These are phyloP conservation scores for Arbacia lixula DNA, from an alignment of 53 echinoderm and acorn worm genomes.

Conservation along the genomic window DNA sequence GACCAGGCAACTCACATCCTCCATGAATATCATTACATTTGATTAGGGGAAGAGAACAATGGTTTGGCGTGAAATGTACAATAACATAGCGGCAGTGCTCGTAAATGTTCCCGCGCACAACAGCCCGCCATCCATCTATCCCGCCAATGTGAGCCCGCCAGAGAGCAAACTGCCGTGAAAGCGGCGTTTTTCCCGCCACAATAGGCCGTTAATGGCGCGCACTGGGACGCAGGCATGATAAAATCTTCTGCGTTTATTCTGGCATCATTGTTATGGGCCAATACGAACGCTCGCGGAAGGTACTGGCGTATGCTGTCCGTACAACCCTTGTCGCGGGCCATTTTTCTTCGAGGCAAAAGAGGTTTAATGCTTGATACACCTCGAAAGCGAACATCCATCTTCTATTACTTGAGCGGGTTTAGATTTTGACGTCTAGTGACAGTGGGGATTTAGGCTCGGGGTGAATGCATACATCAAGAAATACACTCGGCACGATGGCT, in stretches of 20 bases:
- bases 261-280: background rate
- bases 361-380: conserved; percentile 13
- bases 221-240: background rate
- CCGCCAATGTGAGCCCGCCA: no score
- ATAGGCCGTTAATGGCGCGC: conserved; percentile 26
- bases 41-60: background rate
- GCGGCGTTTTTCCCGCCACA: conserved; percentile 19
- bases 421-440: conserved; percentile 23
- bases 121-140: conserved; percentile 5
- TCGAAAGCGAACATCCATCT: conserved; percentile 15
- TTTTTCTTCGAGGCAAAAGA: background rate
- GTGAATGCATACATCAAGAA: conserved; percentile 8
- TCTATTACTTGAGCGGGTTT: conserved; percentile 2
- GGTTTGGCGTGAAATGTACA: background rate
- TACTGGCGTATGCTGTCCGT: conserved; percentile 8
- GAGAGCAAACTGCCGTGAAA: background rate
- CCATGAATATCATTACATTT: conserved; percentile 18
- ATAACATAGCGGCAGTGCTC: background rate
- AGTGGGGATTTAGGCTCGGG: conserved; percentile 12
- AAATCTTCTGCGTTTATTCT: conserved; percentile 9
- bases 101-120: background rate
- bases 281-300: background rate
- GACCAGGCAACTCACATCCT: conserved; percentile 21
- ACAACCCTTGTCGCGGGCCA: background rate
- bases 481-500: background rate